phyloP scores from a whole-genome alignment of 2,113 vertebrate species.

The Salvelinus fontinalis region DNA sequence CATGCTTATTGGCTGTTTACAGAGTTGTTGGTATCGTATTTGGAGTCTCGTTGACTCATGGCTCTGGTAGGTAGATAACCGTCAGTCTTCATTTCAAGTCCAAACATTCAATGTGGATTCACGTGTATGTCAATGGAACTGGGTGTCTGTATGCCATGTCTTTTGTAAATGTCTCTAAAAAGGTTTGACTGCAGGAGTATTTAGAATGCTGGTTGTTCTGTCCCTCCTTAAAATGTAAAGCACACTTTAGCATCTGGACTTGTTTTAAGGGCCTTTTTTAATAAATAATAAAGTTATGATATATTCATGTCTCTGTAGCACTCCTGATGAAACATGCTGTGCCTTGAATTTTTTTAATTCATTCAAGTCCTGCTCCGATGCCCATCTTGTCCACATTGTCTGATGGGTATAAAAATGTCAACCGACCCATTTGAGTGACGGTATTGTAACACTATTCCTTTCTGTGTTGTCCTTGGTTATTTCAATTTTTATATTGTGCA shows the following conservation, averaged over 20 bases:
- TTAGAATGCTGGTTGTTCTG: constrained; percentile 73
- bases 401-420: constrained; percentile 22
- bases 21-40: neutral
- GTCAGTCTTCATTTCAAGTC: constrained; percentile 24
- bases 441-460: constrained; percentile 38
- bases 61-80: constrained; percentile 25
- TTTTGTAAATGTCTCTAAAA: constrained; percentile 19
- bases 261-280: constrained; percentile 49
- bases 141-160: constrained; percentile 14
- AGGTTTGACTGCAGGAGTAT: constrained; percentile 55
- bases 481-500: constrained; percentile 68
- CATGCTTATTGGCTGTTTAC: constrained; percentile 45
- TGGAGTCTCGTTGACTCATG: constrained; percentile 50
- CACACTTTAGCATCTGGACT: constrained; percentile 36
- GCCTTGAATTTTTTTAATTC: constrained; percentile 61
- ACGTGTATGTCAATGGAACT: neutral
- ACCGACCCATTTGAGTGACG: neutral
- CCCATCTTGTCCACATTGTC: constrained; percentile 27
- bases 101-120: neutral
- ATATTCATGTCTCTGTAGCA: neutral
- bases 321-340: constrained; percentile 55
- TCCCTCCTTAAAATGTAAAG: constrained; percentile 42
- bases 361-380: constrained; percentile 49
- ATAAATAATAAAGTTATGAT: neutral
- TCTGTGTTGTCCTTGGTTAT: constrained; percentile 35